Base-by-base conservation (phyloP, 2,888 invertebrate species). In the Geophilus truncorum region DNA sequence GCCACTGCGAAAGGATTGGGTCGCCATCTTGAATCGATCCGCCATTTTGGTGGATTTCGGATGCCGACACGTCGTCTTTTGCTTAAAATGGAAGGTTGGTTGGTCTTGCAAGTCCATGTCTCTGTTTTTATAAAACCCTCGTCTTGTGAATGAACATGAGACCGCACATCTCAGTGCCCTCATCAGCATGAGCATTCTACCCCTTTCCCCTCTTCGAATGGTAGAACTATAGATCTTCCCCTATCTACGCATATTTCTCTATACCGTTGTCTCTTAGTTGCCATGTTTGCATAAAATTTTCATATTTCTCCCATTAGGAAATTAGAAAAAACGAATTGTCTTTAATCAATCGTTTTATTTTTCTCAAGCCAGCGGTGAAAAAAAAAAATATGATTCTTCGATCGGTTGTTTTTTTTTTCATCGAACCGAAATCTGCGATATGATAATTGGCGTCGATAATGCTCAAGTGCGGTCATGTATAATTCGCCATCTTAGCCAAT, bases 1-100 rank as follows among this genome's bases (percentile, higher is more conserved):
- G 81, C 81, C 81, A 81, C 81, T 80, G 80, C 80, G 75, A 81
- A 81, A 81, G 81, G 81, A 81, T 80, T 80, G 81, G 36, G 79
- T 32, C 78, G 79, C 80, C 70, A 70, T 70, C 70, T 70, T 70
- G 70, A 70, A 28, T 70, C 70, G 70, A 28, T 70, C 70, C 80
- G 80, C 80, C 80, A 80, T 80, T 36, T 80, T 80, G 80, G 80
- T 32, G 70, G 70, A 70, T 70, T 70, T 23, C 10, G 70, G 25
- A 28, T 70, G 23, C 70, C 70, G 70, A 70, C 51, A 51, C 28
- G 70, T 40, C 21, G 32, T 32, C 77, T 32, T 36, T 77, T 23
- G 21, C 77, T 32, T 77, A 36, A n/a, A 36, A 45, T 25, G 70
- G 70, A 25, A 70, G 70, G 70, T 70, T 70, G 70, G 70, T 70